These are phyloP conservation scores for Picus viridis DNA, from an alignment of 2,797 vertebrate species.

Conservation along the genomic window DNA sequence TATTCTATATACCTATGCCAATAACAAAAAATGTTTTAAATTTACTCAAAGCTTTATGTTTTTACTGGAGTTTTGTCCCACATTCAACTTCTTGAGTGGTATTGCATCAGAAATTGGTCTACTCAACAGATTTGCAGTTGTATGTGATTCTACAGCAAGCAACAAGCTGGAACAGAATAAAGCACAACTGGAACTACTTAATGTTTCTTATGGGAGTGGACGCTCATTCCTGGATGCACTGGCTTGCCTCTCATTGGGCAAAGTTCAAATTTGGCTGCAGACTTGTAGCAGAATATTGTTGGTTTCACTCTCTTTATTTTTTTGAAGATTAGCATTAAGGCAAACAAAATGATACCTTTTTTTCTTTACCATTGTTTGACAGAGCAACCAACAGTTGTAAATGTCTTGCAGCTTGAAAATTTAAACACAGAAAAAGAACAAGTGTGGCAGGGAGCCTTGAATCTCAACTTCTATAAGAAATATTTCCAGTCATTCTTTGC, in stretches of 20 bases:
- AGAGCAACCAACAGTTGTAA: background rate
- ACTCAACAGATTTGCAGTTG: background rate
- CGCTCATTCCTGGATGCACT: background rate
- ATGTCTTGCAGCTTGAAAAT: background rate
- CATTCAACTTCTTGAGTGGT: constrained; percentile 4
- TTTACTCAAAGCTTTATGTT: background rate
- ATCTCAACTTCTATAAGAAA: background rate
- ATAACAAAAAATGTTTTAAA: background rate
- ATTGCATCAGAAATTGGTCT: background rate
- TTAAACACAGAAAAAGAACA: background rate
- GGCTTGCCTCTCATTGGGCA: background rate
- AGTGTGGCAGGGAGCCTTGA: background rate
- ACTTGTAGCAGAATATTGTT: background rate
- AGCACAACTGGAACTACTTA: background rate
- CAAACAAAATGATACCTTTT: background rate
- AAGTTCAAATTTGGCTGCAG: background rate
- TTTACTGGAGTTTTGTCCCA: background rate
- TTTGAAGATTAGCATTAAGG: background rate
- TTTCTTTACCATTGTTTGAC: background rate
- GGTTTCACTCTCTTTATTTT: background rate
- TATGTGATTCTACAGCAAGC: background rate
- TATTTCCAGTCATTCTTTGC: background rate
- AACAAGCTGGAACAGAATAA: background rate
- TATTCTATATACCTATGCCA: background rate
- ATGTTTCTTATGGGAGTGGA: background rate